phyloP scores from a whole-genome alignment of 2,888 invertebrate species.

The Sisyra terminalis region DNA sequence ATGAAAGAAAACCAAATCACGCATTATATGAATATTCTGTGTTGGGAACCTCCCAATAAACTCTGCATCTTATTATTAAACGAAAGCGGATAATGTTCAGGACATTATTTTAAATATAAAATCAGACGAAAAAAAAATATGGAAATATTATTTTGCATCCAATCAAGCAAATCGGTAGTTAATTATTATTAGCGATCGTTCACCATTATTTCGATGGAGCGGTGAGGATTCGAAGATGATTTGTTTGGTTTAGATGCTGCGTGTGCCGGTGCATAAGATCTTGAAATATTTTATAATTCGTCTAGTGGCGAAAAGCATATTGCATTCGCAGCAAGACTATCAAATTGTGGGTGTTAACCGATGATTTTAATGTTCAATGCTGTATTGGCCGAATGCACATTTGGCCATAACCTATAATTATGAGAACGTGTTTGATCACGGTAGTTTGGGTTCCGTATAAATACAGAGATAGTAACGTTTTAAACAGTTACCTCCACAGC shows the following conservation, averaged over 20 bases:
- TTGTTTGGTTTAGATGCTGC: neutral
- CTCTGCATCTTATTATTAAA: constrained; percentile 3
- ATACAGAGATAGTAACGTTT: neutral
- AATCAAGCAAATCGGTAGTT: constrained; percentile 25
- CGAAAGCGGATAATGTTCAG: constrained; percentile 6
- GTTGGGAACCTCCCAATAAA: neutral
- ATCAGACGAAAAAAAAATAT: constrained; percentile 8
- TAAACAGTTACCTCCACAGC: no score
- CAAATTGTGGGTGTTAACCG: no score
- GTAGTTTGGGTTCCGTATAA: constrained; percentile 14
- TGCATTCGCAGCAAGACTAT: constrained; percentile 4
- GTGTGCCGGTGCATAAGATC: constrained; percentile 10
- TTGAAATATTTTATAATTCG: constrained; percentile 3
- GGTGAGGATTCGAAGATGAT: constrained; percentile 9
- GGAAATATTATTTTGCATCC: constrained; percentile 20
- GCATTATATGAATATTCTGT: no score
- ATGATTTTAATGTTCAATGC: neutral
- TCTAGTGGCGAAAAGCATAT: constrained; percentile 10
- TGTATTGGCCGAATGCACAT: neutral
- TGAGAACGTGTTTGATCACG: constrained; percentile 15
- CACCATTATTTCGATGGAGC: constrained; percentile 15
- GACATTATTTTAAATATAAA: constrained; percentile 8
- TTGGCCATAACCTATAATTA: constrained; percentile 15
- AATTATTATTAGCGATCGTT: constrained; percentile 17
- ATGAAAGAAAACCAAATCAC: no score